Percentiles rank a stretch among this genome's conserved stretches.
These are phyloP conservation scores for Pipra filicauda DNA, from an alignment of 2,113 vertebrate species.

Conservation along the genomic window DNA sequence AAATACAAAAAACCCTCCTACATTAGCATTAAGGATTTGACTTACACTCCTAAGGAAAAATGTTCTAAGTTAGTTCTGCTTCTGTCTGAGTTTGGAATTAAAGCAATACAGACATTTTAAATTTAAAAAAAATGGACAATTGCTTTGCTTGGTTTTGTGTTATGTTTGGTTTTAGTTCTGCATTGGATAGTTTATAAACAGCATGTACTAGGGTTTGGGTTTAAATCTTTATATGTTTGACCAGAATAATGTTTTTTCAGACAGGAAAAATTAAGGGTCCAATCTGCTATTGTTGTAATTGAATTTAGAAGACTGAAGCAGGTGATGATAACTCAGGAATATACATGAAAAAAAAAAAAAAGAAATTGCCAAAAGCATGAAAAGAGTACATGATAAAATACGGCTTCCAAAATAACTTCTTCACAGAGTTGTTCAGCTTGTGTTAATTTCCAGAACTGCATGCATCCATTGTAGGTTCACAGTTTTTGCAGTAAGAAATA, in stretches of 20 bases:
- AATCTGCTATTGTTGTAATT: not conserved
- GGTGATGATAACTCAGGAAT: not conserved
- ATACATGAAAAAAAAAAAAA: not conserved
- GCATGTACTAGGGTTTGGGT: not conserved
- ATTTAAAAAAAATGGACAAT: not conserved
- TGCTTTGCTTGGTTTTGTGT: not conserved
- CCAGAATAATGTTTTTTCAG: not conserved
- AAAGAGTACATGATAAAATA: not conserved
- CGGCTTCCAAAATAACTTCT: not conserved
- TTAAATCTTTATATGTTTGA: not conserved
- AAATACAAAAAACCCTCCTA: not conserved
- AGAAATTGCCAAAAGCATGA: not conserved
- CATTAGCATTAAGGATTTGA: constrained; percentile 18
- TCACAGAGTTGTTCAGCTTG: not conserved
- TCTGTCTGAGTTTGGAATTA: not conserved
- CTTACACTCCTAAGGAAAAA: not conserved
- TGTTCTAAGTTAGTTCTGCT: not conserved
- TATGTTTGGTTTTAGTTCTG: not conserved
- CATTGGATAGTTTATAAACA: not conserved
- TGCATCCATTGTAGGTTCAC: not conserved
- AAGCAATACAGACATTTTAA: not conserved
- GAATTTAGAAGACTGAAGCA: not conserved
- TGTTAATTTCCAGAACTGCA: not conserved
- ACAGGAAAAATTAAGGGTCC: not conserved
- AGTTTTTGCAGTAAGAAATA: not conserved